Conservation (phyloP, 2,113 vertebrate species). For the Lepus timidus region DNA sequence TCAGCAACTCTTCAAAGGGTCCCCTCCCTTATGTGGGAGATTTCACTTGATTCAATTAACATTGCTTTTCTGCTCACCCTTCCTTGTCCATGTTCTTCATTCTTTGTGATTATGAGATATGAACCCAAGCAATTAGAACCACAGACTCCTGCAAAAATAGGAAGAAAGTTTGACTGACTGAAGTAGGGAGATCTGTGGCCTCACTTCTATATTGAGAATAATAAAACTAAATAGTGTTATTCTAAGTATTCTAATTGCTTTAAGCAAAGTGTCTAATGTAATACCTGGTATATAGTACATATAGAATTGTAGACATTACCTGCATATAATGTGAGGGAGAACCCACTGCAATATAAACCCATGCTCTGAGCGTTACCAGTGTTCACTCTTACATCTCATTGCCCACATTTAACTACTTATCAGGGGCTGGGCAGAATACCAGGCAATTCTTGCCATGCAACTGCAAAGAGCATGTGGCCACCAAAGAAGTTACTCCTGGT, state of each 20-base stretch:
- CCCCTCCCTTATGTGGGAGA: too few relatives aligned
- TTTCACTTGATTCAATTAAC: too few relatives aligned
- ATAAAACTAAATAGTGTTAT: background rate
- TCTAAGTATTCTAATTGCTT: background rate
- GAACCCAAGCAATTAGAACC: too few relatives aligned
- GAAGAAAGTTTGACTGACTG: background rate
- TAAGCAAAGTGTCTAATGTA: background rate
- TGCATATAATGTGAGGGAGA: background rate
- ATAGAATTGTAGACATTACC: too few relatives aligned
- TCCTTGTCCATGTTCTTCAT: too few relatives aligned
- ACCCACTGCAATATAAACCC: rapidly evolving
- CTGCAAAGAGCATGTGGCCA: background rate
- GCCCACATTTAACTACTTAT: background rate
- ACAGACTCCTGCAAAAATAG: too few relatives aligned
- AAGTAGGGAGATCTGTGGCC: too few relatives aligned
- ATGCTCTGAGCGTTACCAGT: background rate
- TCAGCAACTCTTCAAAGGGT: too few relatives aligned
- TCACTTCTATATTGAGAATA: background rate
- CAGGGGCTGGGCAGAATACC: background rate
- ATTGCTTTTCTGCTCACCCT: too few relatives aligned
- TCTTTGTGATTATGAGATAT: too few relatives aligned
- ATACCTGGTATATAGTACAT: background rate
- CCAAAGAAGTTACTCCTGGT: background rate
- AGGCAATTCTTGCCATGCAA: background rate
- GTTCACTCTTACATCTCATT: too few relatives aligned